These are phyloP conservation scores for Lepus oiostolus DNA, from an alignment of 2,797 vertebrate genomes.

Conservation along the genomic window DNA sequence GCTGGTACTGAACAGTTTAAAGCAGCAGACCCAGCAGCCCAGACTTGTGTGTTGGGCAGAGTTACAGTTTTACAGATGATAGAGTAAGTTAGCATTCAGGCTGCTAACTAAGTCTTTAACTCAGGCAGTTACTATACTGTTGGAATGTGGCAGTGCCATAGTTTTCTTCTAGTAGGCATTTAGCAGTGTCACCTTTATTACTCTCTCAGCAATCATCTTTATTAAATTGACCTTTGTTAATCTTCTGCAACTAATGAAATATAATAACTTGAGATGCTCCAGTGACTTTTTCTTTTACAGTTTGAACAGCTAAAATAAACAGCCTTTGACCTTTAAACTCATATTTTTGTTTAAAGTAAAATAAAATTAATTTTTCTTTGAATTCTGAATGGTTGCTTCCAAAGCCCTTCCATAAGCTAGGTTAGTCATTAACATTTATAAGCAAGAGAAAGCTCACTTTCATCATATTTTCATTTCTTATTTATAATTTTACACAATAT, in stretches of 20 bases:
- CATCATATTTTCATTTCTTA: background rate
- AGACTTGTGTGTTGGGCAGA: background rate
- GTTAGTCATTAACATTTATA: background rate
- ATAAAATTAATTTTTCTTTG: constrained; percentile 15
- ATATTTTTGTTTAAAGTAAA: constrained; percentile 39
- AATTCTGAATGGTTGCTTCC: constrained; percentile 3
- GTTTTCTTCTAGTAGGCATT: background rate
- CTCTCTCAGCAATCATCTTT: background rate
- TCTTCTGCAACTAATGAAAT: background rate
- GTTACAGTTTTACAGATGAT: background rate
- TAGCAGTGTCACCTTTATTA: background rate
- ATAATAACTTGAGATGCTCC: background rate
- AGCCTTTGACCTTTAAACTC: background rate
- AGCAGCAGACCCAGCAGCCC: background rate
- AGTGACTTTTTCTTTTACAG: constrained; percentile 19
- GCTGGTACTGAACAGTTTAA: background rate
- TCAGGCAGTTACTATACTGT: background rate
- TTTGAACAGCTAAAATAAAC: background rate
- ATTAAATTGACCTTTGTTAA: background rate
- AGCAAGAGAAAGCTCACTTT: constrained; percentile 6
- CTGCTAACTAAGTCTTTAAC: background rate
- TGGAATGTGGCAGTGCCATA: background rate
- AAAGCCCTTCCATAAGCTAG: background rate
- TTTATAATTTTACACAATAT: background rate
- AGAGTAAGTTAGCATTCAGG: background rate